These are phyloP conservation scores for Adineta ricciae DNA, from an alignment of 2,888 invertebrate genomes.

Conservation along the genomic window DNA sequence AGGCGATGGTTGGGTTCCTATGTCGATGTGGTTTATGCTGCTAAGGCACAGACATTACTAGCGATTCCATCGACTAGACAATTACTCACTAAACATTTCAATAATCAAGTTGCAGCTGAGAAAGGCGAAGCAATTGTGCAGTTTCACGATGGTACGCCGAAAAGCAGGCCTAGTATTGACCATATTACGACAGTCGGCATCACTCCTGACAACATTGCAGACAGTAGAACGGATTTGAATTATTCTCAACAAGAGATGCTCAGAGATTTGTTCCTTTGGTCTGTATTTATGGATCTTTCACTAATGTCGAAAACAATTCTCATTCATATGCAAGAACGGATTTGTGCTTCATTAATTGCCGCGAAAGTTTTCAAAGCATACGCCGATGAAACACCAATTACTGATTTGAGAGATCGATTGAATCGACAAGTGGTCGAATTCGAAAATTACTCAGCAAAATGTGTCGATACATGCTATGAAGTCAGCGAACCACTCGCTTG, in stretches of 20 bases:
- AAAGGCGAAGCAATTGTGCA: too few relatives aligned
- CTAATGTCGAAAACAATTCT: not conserved
- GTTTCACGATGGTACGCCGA: too few relatives aligned
- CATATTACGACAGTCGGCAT: too few relatives aligned
- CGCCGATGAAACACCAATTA: not conserved
- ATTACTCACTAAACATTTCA: not conserved
- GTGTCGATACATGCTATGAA: not conserved
- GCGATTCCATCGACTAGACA: not conserved
- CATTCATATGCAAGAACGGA: not conserved
- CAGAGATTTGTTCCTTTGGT: not conserved
- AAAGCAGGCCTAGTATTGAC: too few relatives aligned
- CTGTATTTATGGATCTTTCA: not conserved
- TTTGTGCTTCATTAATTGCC: not conserved
- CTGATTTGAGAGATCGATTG: not conserved
- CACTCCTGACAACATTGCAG: too few relatives aligned
- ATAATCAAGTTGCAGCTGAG: too few relatives aligned
- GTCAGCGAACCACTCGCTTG: not conserved
- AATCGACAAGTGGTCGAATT: not conserved
- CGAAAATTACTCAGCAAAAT: not conserved
- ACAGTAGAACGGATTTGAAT: not conserved
- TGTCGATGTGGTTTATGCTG: too few relatives aligned
- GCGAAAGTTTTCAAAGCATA: not conserved
- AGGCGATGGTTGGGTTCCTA: too few relatives aligned
- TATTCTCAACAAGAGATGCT: not conserved
- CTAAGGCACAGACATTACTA: too few relatives aligned